Evolutionary conservation across 2,797 vertebrate species (phyloP).

Genomic region (Cryptoprocta ferox): DNA sequence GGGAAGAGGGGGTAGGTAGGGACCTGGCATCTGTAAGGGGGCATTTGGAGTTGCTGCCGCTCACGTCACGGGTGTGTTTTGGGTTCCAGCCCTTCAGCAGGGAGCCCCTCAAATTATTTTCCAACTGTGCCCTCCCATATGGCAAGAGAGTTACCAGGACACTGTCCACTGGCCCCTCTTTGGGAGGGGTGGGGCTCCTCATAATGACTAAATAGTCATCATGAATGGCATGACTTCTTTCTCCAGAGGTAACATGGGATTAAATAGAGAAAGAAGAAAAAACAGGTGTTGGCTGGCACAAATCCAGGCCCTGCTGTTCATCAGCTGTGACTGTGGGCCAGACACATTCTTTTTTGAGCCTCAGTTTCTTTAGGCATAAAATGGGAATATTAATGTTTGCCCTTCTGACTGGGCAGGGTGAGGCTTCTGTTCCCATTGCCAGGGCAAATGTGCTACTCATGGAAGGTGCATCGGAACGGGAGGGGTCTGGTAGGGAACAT

Average conservation of each 20-base stretch:
- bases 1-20: not conserved
- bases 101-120: not conserved
- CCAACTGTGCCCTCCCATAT: rapidly evolving
- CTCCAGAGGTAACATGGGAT: not conserved
- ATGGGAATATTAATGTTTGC: too few species aligned
- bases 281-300: not conserved
- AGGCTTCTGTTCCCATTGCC: not conserved
- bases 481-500: not conserved
- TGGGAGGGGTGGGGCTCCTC: not conserved
- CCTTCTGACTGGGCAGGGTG: not conserved
- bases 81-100: not conserved
- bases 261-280: not conserved
- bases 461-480: not conserved
- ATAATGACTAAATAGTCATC: not conserved
- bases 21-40: not conserved
- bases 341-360: not conserved
- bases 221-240: not conserved
- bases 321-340: not conserved
- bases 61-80: not conserved
- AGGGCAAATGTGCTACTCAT: too few species aligned
- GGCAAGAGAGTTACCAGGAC: not conserved
- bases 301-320: not conserved
- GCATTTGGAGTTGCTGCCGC: not conserved
- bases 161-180: not conserved
- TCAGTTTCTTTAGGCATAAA: not conserved